Base-by-base conservation (phyloP, 2,797 vertebrate species). In the Gymnothorax reevesii region DNA sequence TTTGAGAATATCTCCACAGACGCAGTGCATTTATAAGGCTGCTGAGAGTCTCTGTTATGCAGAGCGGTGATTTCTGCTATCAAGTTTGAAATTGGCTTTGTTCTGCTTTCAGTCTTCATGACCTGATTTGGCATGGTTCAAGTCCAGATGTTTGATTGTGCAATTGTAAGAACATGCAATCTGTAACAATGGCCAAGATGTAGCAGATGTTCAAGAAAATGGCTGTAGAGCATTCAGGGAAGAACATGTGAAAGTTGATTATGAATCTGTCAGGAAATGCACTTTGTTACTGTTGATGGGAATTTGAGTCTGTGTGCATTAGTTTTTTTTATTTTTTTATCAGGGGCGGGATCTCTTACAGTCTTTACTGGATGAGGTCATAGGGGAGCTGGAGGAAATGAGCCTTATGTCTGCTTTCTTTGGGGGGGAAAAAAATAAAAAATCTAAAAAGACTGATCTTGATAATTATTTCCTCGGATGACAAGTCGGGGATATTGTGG, bases 261-360 rank as follows among this genome's bases (percentile, higher is more conserved):
- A n/a, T 79, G 49, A 52, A 79, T 79, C 15, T 79, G 75, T 54
- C 75, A 17, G 75, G 75, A 83, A 83, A 83, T 83, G 55, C 82
- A 83, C 33, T 9, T 1, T n/a, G 54, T 33, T 59, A 60, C 42
- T 59, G 22, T 83, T 59, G 57, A 9, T 25, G 82, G 82, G 82
- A 83, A 60, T 83, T 83, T 83, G 55, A 83, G 55, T 83, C 25
- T 5, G 55, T 57, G 55, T 42, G 82, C 82, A 83, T 83, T 83
- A 83, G 82, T n/a, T 59, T 83, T 42, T 42, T 42, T 42, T 42
- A 42, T 42, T 83, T 83, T 60, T 66, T 66, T 8, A 83, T 60
- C 27, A 59, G 3, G 55, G 82, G 57, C 22, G 13, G 57, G 82
- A 83, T 59, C 82, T 83, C 33, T 83, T 83, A 83, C 55, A 83